Conservation (phyloP, 2,113 vertebrate species). For the Chloropsis hardwickii region DNA sequence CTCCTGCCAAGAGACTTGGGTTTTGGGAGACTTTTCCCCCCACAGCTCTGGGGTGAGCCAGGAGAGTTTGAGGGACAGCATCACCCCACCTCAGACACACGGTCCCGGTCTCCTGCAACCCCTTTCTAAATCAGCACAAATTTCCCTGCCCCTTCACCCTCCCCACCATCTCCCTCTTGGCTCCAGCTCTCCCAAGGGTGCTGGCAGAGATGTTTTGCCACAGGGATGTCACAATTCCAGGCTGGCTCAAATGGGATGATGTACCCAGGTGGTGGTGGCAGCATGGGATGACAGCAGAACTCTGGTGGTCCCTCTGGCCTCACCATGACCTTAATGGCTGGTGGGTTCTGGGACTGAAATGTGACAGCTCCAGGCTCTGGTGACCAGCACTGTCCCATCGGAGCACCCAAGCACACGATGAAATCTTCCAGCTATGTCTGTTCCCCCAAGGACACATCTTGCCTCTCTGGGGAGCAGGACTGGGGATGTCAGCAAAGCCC, state of each 20-base stretch:
- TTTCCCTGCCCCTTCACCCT: neutral
- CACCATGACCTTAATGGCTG: fast-evolving
- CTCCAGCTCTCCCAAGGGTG: fast-evolving
- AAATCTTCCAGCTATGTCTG: constrained; percentile 9
- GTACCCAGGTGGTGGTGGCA: fast-evolving
- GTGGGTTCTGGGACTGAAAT: neutral
- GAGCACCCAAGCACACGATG: fast-evolving
- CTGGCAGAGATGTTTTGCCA: neutral
- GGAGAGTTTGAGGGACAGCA: neutral
- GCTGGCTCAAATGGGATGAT: neutral
- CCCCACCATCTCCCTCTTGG: neutral
- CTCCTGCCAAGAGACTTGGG: neutral
- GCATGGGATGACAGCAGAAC: fast-evolving
- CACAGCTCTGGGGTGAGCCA: neutral
- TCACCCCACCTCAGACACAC: neutral
- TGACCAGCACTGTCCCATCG: neutral
- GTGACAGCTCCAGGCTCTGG: neutral
- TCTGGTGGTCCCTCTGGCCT: neutral
- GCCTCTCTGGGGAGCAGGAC: neutral
- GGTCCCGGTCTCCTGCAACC: neutral
- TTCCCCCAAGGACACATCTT: neutral
- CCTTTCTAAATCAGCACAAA: constrained; percentile 59
- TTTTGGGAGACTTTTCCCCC: neutral
- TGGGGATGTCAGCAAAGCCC: neutral
- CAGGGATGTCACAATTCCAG: neutral